Evolutionary conservation across 2,113 vertebrate species (phyloP).

Genomic region (Salvelinus fontinalis): DNA sequence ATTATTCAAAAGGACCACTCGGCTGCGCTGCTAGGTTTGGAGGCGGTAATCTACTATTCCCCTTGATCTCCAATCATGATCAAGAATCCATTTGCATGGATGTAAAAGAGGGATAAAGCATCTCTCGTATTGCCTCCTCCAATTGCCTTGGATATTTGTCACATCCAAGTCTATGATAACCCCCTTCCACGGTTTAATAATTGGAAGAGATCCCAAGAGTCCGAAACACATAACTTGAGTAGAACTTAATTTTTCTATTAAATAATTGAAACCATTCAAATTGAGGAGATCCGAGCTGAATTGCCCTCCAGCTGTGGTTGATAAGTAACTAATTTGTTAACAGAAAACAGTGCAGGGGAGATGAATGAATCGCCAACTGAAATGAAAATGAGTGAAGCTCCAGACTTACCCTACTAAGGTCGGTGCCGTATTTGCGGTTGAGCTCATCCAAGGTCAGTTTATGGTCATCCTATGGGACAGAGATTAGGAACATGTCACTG

Average conservation of each 20-base stretch:
- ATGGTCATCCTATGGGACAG: slow-evolving; percentile 88
- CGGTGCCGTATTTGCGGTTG: slow-evolving; percentile 92
- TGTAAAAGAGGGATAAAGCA: background rate
- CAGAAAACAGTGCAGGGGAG: no score
- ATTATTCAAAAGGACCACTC: slow-evolving; percentile 5
- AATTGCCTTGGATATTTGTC: background rate
- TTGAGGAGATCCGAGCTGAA: no score
- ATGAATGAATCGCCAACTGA: background rate
- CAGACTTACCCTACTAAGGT: slow-evolving; percentile 85
- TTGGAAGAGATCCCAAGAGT: background rate
- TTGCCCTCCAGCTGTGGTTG: no score
- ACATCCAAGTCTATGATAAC: background rate
- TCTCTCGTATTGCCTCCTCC: background rate
- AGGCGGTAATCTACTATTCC: slow-evolving; percentile 59
- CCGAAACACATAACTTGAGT: background rate
- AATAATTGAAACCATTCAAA: no score
- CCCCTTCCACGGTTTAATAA: background rate
- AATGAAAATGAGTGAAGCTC: background rate
- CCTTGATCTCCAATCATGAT: slow-evolving; percentile 59
- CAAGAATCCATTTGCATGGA: slow-evolving; percentile 50
- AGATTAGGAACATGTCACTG: slow-evolving; percentile 2
- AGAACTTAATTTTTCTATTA: background rate
- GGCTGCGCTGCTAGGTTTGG: slow-evolving; percentile 31
- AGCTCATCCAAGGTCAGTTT: slow-evolving; percentile 95
- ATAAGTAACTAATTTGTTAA: no score